These are phyloP conservation scores for Sarotherodon lohbergeri DNA, from an alignment of 2,113 vertebrate genomes.

Conservation along the genomic window DNA sequence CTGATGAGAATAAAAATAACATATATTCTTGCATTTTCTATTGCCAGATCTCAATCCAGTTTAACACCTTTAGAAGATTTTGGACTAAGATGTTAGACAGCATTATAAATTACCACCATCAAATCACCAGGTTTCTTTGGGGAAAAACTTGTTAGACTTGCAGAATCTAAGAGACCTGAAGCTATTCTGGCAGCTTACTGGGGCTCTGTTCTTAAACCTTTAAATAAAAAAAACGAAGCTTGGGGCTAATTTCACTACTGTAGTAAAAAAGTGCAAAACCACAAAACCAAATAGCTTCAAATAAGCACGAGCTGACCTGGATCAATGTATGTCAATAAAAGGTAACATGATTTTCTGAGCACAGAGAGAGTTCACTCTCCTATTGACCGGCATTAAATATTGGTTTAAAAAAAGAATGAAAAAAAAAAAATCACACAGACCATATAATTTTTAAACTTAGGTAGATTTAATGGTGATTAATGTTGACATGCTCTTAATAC, in stretches of 20 bases:
- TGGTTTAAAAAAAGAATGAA: background rate
- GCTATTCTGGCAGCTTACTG: background rate
- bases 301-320: background rate
- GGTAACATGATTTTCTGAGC: background rate
- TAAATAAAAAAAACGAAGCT: background rate
- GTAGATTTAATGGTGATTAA: background rate
- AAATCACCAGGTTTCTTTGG: background rate
- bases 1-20: background rate
- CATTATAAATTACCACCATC: background rate
- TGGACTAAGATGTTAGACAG: background rate
- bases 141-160: background rate
- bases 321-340: background rate
- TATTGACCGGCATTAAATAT: background rate
- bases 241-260: background rate
- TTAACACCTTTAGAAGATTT: background rate
- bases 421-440: background rate
- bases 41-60: background rate
- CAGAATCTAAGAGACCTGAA: background rate
- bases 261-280: background rate
- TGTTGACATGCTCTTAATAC: background rate
- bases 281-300: background rate
- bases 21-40: background rate
- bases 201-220: background rate
- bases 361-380: background rate
- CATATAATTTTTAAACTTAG: background rate